These are phyloP conservation scores for Dysidea cf. avara DNA, from an alignment of 37 sponge, comb jelly and placozoan species.

Conservation along the genomic window DNA sequence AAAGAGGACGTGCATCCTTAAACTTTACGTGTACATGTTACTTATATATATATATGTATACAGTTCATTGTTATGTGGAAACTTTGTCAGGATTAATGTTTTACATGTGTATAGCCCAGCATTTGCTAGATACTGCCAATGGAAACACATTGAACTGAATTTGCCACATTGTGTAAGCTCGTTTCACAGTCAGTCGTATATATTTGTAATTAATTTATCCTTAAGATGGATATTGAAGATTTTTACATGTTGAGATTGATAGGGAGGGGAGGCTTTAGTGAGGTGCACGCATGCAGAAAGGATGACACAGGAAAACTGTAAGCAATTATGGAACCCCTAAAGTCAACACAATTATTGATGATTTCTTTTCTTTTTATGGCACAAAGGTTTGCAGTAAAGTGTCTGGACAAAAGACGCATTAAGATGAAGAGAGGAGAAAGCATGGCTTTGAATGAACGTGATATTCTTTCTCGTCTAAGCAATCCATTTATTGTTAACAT, in stretches of 20 bases:
- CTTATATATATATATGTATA: too few species aligned
- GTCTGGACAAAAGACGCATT: slow-evolving; percentile 91
- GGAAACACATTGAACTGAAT: slow-evolving; percentile 91
- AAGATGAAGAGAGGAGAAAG: slow-evolving; percentile 89
- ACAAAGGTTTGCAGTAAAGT: slow-evolving; percentile 95
- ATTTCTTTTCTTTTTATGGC: too few species aligned
- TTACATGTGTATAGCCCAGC: slow-evolving; percentile 23
- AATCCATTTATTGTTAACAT: slow-evolving; percentile 95
- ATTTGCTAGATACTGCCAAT: slow-evolving; percentile 87
- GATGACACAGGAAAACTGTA: slow-evolving; percentile 93
- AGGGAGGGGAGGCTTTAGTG: slow-evolving; percentile 97
- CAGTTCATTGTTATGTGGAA: too few species aligned
- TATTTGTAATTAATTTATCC: not conserved
- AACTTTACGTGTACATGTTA: too few species aligned
- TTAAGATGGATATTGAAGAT: slow-evolving; percentile 70
- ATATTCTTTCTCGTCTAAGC: too few species aligned
- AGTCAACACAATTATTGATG: too few species aligned
- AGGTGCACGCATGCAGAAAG: slow-evolving; percentile 96
- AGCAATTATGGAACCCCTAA: too few species aligned
- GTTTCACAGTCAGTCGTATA: too few species aligned
- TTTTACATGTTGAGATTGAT: slow-evolving; percentile 93
- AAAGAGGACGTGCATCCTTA: too few species aligned
- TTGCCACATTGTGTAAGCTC: slow-evolving; percentile 31
- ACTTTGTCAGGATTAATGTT: too few species aligned
- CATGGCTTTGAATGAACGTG: slow-evolving; percentile 84